Base-by-base conservation (phyloP, 2,888 invertebrate genomes). In the Artemia sp. region DNA sequence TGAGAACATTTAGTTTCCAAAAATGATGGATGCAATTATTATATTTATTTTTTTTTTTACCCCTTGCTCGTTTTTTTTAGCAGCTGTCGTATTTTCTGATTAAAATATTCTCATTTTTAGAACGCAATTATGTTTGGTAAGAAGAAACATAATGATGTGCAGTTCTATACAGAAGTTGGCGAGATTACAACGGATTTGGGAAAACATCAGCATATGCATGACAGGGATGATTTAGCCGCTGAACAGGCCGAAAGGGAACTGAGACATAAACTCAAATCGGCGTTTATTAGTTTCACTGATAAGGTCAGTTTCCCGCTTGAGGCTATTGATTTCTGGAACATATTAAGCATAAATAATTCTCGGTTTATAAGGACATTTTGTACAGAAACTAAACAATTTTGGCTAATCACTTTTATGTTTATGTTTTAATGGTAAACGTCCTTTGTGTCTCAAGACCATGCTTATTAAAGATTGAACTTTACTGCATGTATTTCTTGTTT, bases 191-290 rank as follows among this genome's bases (percentile, higher is more conserved):
- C 98, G 0, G 98, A 99, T 82, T 83, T 99, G 75, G 97, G 97
- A 67, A 99, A 98, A 79, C 96, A 97, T 79, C 97, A 98, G 78
- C 96, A 98, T 79, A 97, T 98, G 96, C 97, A 98, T 78, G 98
- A 99, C 80, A 84, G 97, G 66, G 98, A 99, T 79, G 98, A 99
- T 81, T 82, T 98, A 72, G 94, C 96, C 0, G 95, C 97, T 8
- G 98, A 99, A 80, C 98, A 98, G 81, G 92, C 95, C 70, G 98
- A 99, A 80, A 82, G 97, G 69, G 98, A 99, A 77, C 82, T 98
- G 73, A 82, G 98, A 51, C 92, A 96, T 78, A 96, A 95, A 77
- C 82, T 99, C 70, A 99, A 97, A 79, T 89, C 92, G 0, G 96
- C 97, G 12, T 99, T 99, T 81, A 95, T 93, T 79, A 91, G 91